Conservation (phyloP, 37 sponge, comb jelly and placozoan species). For the Amphimedon queenslandica region DNA sequence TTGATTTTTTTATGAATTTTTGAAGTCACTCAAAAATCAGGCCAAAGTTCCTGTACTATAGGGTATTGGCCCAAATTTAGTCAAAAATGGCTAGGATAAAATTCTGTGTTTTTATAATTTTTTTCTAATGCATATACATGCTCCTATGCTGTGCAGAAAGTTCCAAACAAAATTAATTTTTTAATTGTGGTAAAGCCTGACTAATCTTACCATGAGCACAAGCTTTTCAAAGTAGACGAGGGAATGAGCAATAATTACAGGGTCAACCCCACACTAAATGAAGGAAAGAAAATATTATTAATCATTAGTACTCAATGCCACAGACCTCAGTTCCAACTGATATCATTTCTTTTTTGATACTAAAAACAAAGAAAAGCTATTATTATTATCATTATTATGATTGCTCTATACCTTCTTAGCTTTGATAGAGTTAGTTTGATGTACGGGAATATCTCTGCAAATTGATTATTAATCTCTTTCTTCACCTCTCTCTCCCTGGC, state of each 20-base stretch:
- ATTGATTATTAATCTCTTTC: conserved; percentile 71
- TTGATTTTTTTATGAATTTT: too few species aligned
- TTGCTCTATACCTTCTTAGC: conserved; percentile 44
- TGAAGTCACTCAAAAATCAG: too few species aligned
- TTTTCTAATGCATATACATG: too few species aligned
- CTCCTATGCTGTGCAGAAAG: too few species aligned
- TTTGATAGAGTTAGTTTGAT: conserved; percentile 66
- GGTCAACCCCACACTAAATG: conserved; percentile 51
- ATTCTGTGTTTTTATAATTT: too few species aligned
- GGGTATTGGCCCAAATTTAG: too few species aligned
- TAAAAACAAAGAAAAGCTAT: not conserved
- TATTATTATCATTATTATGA: not conserved
- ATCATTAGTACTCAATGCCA: conserved; percentile 25
- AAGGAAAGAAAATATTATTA: not conserved
- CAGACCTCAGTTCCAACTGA: conserved; percentile 44
- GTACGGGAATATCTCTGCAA: conserved; percentile 71
- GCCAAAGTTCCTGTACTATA: too few species aligned
- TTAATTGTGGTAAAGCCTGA: not conserved
- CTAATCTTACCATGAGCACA: conserved; percentile 60
- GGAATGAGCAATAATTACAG: conserved; percentile 54
- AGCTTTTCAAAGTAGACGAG: conserved; percentile 91
- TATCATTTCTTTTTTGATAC: conserved; percentile 65
- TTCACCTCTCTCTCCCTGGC: conserved; percentile 52
- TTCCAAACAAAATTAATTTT: too few species aligned
- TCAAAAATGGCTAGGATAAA: too few species aligned